Base-by-base conservation (phyloP, 2,113 vertebrate species). In the Bothrops jararaca region DNA sequence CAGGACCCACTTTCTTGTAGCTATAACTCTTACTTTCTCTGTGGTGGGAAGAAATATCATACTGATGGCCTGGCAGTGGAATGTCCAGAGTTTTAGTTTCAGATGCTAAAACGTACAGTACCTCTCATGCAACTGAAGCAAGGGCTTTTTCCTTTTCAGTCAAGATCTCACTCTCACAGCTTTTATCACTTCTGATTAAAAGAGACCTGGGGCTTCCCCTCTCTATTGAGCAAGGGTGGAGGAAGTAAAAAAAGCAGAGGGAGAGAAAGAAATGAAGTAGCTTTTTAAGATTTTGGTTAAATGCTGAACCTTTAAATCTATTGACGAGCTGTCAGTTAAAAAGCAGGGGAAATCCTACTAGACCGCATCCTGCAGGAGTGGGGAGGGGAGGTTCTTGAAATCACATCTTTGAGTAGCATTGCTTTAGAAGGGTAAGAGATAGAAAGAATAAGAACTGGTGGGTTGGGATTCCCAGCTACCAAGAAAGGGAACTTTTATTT, bases 261-360 rank as follows among this genome's bases (percentile, higher is more conserved):
- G 53, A 88, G 18, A n/a, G 87, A n/a, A 34, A 45, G 24, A 53
- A 48, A n/a, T 89, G 8, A 90, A 50, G 20, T 60, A 8, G 24
- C 45, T 45, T 45, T 92, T 90, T 8, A 89, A 52, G 45, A 90
- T 57, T 80, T 56, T 85, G 53, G n/a, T n/a, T 39, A n/a, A 5
- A 26, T 39, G 69, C 45, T 13, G 52, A 57, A 80, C 52, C 0
- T 39, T 39, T 80, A 20, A 34, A 39, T 20, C 34, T 39, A 39
- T 22, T 80, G 74, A 80, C 2, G 7, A 45, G 85, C 29, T 85
- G 29, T 58, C 88, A 60, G 54, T 56, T 86, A 56, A 50, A 45
- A 86, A 29, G 50, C 52, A 50, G 87, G 92, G 91, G 60, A 89
- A 88, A 56, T 56, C 87, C 60, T 92, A 60, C 23, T 89, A 45